Conservation (phyloP, 1,140 invertebrate genomes). For the Drosophila chauvacae region DNA sequence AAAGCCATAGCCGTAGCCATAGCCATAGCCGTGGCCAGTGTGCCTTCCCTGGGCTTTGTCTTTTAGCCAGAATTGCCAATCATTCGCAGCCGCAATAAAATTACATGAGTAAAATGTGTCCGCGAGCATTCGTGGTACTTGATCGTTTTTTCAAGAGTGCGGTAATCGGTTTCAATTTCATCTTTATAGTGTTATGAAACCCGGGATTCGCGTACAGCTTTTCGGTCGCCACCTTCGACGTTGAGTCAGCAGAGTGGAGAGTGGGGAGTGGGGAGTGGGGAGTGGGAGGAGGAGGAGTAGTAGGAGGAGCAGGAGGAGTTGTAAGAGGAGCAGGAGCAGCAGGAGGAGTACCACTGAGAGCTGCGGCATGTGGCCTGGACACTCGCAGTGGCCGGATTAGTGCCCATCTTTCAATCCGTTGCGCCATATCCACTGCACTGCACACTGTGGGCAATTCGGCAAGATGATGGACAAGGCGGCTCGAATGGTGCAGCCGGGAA, state of each 20-base stretch:
- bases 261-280: too few species aligned
- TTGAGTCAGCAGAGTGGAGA: neutral
- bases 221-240: conserved; percentile 36
- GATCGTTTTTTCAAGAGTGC: conserved; percentile 82
- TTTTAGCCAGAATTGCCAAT: conserved; percentile 82
- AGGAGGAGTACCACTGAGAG: neutral
- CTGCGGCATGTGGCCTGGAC: conserved; percentile 1
- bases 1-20: neutral
- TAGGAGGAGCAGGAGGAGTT: neutral
- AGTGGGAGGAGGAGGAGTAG: neutral
- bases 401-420: conserved; percentile 28
- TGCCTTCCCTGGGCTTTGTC: conserved; percentile 59
- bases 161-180: conserved; percentile 84
- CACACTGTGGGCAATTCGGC: conserved; percentile 10
- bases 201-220: conserved; percentile 55
- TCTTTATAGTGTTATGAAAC: conserved; percentile 82
- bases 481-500: neutral
- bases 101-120: conserved; percentile 83
- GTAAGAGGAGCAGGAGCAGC: conserved; percentile 1
- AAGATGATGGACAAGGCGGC: neutral
- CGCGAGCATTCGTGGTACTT: conserved; percentile 80
- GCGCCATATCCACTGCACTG: conserved; percentile 2
- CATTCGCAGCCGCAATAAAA: conserved; percentile 81
- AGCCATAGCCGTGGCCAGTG: neutral
- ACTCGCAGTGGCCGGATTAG: conserved; percentile 21